A percentile compares a stretch with the other conserved stretches of the same genome.
Evolutionary conservation across 53 echinoderm and acorn worm species (phyloP).

Genomic region (Paracentrotus lividus): DNA sequence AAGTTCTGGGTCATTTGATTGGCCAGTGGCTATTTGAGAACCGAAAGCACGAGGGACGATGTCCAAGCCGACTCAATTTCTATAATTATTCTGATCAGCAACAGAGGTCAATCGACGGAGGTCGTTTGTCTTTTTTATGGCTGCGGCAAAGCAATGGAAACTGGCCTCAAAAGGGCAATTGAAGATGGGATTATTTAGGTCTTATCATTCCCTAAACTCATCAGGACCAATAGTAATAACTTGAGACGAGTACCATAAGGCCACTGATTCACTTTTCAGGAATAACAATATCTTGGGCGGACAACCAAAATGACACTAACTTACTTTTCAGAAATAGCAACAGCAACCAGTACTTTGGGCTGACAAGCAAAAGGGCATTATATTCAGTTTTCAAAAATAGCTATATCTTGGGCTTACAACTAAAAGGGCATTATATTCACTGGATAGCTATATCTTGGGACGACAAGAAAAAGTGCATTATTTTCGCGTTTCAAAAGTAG

Average conservation of each 20-base stretch:
- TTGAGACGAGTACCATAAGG: background rate
- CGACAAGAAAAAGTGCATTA: no score
- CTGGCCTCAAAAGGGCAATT: background rate
- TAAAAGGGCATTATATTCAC: no score
- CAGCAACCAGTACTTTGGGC: no score
- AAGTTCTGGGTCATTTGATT: background rate
- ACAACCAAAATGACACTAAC: no score
- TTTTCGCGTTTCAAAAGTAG: no score
- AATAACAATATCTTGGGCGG: no score
- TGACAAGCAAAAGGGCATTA: no score
- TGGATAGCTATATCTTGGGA: no score
- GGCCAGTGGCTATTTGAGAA: conserved; percentile 15
- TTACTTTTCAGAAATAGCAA: no score
- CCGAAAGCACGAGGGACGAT: background rate
- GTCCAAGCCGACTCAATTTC: background rate
- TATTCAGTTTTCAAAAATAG: no score
- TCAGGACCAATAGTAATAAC: conserved; percentile 1
- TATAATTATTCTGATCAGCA: conserved; percentile 20
- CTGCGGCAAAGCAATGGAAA: background rate
- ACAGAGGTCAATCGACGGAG: background rate
- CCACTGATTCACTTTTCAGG: background rate
- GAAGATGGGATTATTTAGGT: background rate
- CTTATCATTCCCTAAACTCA: background rate
- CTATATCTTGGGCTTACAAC: no score
- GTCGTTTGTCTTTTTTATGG: background rate